Evolutionary conservation across 2,888 invertebrate genomes (phyloP).

Genomic region (Trissonchulus latispiculum): DNA sequence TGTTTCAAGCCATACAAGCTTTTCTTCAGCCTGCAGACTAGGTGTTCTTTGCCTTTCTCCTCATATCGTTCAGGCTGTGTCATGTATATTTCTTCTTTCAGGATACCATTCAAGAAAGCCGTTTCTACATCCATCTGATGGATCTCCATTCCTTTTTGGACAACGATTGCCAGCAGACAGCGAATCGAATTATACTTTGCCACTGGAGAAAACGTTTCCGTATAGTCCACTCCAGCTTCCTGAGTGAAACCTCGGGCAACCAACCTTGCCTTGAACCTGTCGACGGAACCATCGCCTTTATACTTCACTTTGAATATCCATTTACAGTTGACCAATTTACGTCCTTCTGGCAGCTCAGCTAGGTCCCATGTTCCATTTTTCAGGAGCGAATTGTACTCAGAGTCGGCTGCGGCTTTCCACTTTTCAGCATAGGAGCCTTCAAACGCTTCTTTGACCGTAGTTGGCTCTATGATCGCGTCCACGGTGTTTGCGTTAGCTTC

Average conservation of each 20-base stretch:
- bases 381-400: not conserved
- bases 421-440: not conserved
- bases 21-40: slow-evolving; percentile 25
- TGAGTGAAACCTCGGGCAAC: not conserved
- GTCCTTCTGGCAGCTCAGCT: not conserved
- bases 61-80: slow-evolving; percentile 24
- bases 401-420: not conserved
- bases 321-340: not conserved
- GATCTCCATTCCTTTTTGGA: not conserved
- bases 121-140: slow-evolving; percentile 1
- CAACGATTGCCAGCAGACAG: not conserved
- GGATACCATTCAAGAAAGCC: not conserved
- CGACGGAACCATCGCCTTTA: not conserved
- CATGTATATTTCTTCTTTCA: not conserved
- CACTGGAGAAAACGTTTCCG: not conserved
- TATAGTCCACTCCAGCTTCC: not conserved
- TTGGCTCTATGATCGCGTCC: not conserved
- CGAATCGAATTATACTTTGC: not conserved
- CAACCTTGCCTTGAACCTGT: not conserved
- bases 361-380: not conserved
- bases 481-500: not conserved
- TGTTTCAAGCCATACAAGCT: slow-evolving; percentile 29
- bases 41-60: slow-evolving; percentile 21
- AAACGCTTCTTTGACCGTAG: not conserved
- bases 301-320: not conserved